phyloP scores from a whole-genome alignment of 64 coral and sea anemone genomes.

The Stichodactyla mertensii region DNA sequence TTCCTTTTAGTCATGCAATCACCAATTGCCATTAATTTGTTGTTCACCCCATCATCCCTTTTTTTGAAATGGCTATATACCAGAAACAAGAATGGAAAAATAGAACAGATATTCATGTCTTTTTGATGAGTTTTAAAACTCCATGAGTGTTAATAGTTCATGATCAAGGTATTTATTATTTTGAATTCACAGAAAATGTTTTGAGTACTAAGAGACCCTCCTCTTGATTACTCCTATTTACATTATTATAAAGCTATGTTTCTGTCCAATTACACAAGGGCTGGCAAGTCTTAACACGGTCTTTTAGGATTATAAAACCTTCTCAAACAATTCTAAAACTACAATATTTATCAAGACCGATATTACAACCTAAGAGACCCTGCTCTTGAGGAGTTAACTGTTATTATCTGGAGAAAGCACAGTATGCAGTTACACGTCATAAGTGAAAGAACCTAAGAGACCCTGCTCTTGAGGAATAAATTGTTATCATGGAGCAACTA shows the following conservation, averaged over 20 bases:
- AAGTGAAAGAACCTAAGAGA: not conserved
- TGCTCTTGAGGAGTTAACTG: not conserved
- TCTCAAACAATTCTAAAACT: not conserved
- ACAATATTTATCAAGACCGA: not conserved
- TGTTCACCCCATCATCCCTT: too few species aligned
- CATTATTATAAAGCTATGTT: not conserved
- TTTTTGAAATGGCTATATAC: too few species aligned
- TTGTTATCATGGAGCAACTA: too few species aligned
- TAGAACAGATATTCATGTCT: not conserved
- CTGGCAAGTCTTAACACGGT: too few species aligned
- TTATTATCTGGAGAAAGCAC: not conserved
- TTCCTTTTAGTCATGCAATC: too few species aligned
- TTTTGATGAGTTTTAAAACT: not conserved
- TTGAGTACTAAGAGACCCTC: not conserved
- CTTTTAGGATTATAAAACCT: not conserved
- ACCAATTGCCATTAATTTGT: too few species aligned
- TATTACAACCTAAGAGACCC: not conserved
- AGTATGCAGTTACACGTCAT: not conserved
- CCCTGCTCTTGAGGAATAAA: not conserved
- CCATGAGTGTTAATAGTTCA: too few species aligned
- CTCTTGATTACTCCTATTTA: conserved; percentile 7
- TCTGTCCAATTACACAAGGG: too few species aligned
- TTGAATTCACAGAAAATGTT: not conserved
- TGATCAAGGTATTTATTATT: not conserved
- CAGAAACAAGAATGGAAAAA: too few species aligned